Percentiles rank a stretch among this genome's conserved stretches.
Conservation (phyloP, 2,888 invertebrate genomes). For the Torymus texanus region DNA sequence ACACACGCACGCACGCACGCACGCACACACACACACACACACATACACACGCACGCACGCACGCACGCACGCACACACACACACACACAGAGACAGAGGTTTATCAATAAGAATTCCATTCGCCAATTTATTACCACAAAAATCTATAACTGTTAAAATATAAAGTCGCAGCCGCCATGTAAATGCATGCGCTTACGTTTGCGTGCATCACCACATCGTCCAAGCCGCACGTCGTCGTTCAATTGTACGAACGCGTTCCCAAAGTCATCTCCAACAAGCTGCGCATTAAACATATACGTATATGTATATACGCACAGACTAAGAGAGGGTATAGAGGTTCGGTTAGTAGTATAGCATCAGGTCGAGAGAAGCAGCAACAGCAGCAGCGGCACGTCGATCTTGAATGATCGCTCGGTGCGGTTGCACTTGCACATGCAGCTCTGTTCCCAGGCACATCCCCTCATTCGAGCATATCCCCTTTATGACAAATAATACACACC, state of each 20-base stretch:
- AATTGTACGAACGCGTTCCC: slow-evolving; percentile 1
- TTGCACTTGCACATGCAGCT: background rate
- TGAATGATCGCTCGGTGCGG: background rate
- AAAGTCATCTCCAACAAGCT: slow-evolving; percentile 13
- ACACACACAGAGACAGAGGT: too few species aligned
- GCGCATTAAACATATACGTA: background rate
- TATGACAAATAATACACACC: background rate
- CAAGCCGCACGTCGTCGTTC: background rate
- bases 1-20: too few species aligned
- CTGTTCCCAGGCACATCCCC: background rate
- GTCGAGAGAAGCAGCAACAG: too few species aligned
- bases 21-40: too few species aligned
- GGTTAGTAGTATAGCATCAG: slow-evolving; percentile 8
- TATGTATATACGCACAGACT: too few species aligned
- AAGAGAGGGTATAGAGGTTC: slow-evolving; percentile 17
- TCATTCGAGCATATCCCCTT: background rate
- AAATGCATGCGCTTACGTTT: too few species aligned
- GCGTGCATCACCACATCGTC: background rate
- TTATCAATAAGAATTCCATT: too few species aligned
- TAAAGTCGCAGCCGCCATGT: too few species aligned
- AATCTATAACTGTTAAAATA: too few species aligned
- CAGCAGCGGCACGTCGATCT: background rate
- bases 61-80: too few species aligned
- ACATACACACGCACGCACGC: too few species aligned
- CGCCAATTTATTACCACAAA: too few species aligned